A percentile compares a stretch with the other conserved stretches of the same genome.
Evolutionary conservation across 1,140 invertebrate species (phyloP).

Genomic region (Brachystomella parvula): DNA sequence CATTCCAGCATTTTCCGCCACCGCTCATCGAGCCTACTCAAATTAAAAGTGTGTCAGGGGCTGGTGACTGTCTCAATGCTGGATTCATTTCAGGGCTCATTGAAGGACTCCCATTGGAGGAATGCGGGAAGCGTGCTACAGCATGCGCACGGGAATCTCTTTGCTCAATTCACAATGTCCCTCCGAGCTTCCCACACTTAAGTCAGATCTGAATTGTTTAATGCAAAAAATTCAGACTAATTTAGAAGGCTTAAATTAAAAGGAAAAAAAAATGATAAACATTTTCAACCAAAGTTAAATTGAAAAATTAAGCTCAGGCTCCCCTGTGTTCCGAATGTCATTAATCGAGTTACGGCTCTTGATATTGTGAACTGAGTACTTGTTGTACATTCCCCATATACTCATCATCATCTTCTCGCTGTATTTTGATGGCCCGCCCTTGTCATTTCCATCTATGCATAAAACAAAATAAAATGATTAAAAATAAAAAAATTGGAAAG

Average conservation of each 20-base stretch:
- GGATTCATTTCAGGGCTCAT: conserved; percentile 41
- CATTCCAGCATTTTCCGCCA: conserved; percentile 17
- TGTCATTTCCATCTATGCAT: conserved; percentile 45
- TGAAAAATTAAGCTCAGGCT: conserved; percentile 18
- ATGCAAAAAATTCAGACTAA: neutral
- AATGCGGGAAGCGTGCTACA: conserved; percentile 46
- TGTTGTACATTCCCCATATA: conserved; percentile 78
- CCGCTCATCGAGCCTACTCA: conserved; percentile 34
- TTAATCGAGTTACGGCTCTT: conserved; percentile 29
- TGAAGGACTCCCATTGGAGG: conserved; percentile 42
- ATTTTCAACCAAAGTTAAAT: conserved; percentile 2
- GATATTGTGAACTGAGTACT: conserved; percentile 37
- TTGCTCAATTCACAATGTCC: conserved; percentile 46
- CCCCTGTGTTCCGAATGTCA: conserved; percentile 23
- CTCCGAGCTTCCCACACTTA: conserved; percentile 28
- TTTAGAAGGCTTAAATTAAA: neutral
- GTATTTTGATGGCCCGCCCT: conserved; percentile 63
- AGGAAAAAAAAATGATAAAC: neutral
- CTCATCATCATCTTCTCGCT: conserved; percentile 81
- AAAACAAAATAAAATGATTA: conserved; percentile 16
- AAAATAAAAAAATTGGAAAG: no score
- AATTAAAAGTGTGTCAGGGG: conserved; percentile 50
- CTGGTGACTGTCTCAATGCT: conserved; percentile 44
- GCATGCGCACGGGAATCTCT: conserved; percentile 48
- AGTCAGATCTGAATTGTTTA: neutral